Evolutionary conservation across 2,113 vertebrate genomes (phyloP), one percentile per base, ranked within the genome.

Genomic region (Bagarius yarrelli): DNA sequence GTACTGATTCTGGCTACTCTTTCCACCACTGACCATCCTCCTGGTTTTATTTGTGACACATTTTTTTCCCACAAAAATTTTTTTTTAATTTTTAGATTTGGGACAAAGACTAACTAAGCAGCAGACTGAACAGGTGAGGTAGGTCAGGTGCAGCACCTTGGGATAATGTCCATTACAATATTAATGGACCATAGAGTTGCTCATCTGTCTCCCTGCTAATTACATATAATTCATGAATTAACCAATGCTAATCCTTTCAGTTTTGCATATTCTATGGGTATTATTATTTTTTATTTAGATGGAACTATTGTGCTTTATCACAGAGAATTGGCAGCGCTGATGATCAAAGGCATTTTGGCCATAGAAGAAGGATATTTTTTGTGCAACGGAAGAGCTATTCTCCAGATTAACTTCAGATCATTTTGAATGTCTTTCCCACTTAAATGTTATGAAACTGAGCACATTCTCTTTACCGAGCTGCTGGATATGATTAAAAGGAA

Each of bases 401-500:
- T 56, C 27, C 53, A 70, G 78, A 59, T 80, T 84, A 81, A 76
- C 52, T 23, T 59, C 44, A 52, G 56, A 80, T 81, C 27, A 78
- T 32, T 64, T 71, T 67, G 40, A 21, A 59, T 57, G 69, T 57
- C 47, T 74, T 25, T 78, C 53, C 32, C 23, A 30, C 63, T 73
- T 25, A 25, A 27, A 44, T 44, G 53, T 79, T 73, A 71, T 44
- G 27, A 44, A 77, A 63, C 32, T 47, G n/a, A 80, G 25, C 21
- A 14, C 64, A 40, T 69, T 57, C 27, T 50, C n/a, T 71, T 71
- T 44, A 66, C 23, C 2, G 47, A 27, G 18, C 36, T 63, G 25
- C 61, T n/a, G 64, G 21, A 56, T 72, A 56, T 12, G 56, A 67
- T 60, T 30, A 40, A 47, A 53, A 47, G 75, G 15, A 56, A n/a